phyloP scores from a whole-genome alignment of 1,140 invertebrate species.

The Drosophila jambulina region DNA sequence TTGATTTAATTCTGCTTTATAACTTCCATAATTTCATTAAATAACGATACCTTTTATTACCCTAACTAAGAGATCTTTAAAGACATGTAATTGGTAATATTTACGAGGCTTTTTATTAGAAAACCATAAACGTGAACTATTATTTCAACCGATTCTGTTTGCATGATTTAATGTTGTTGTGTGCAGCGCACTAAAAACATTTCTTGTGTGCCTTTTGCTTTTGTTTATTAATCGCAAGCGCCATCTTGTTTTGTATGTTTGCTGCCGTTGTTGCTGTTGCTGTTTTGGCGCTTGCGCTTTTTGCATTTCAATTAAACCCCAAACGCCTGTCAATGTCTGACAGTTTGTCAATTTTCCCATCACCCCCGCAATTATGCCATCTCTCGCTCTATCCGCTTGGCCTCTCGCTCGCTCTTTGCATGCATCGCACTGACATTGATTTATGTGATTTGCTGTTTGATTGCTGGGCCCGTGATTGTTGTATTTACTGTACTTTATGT shows the following conservation, averaged over 20 bases:
- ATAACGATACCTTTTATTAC: background rate
- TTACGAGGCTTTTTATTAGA: background rate
- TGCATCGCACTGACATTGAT: slow-evolving; percentile 65
- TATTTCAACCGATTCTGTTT: slow-evolving; percentile 1
- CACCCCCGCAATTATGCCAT: slow-evolving; percentile 15
- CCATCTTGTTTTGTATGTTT: slow-evolving; percentile 71
- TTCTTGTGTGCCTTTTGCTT: slow-evolving; percentile 32
- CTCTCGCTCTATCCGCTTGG: slow-evolving; percentile 8
- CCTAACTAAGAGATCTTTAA: background rate
- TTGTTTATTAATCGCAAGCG: slow-evolving; percentile 78
- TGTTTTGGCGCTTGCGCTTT: slow-evolving; percentile 81
- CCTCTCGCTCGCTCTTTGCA: slow-evolving; percentile 23
- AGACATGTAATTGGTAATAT: background rate
- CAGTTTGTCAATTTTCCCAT: slow-evolving; percentile 80
- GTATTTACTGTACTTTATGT: slow-evolving; percentile 36
- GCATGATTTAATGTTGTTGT: background rate
- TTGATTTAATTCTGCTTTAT: background rate
- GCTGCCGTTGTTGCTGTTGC: slow-evolving; percentile 31
- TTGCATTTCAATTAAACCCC: slow-evolving; percentile 84
- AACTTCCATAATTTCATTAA: no score
- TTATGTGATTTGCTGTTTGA: slow-evolving; percentile 65
- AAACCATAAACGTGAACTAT: background rate
- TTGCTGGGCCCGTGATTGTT: slow-evolving; percentile 46
- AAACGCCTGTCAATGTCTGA: slow-evolving; percentile 81
- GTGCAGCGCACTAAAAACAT: slow-evolving; percentile 7